Percentiles rank a stretch among this genome's conserved stretches.
Conservation (phyloP, 92 coral and sea anemone species). For the Phenganax subtilis region DNA sequence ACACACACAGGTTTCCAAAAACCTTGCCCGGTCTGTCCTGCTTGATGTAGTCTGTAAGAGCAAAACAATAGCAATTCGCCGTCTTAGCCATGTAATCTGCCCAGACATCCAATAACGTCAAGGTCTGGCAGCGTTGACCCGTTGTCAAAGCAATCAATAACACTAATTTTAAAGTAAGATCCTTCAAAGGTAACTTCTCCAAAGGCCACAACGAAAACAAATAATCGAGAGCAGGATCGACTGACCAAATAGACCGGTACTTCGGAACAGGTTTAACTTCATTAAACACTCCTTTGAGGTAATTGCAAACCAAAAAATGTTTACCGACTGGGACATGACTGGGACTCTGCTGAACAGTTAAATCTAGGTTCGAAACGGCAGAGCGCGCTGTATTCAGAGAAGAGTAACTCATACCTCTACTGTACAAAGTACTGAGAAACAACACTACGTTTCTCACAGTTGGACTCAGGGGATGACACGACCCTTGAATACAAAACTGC, state of each 20-base stretch:
- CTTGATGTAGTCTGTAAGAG: background rate
- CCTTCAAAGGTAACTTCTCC: constrained; percentile 8
- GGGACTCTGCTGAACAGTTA: background rate
- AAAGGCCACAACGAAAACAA: background rate
- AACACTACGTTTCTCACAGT: background rate
- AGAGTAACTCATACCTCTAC: background rate
- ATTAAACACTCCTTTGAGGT: constrained; percentile 26
- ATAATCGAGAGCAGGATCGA: constrained; percentile 8
- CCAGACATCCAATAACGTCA: background rate
- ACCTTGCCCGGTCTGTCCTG: constrained; percentile 21
- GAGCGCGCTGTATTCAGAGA: constrained; percentile 1
- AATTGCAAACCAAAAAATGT: background rate
- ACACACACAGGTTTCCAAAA: background rate
- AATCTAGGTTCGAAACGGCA: background rate
- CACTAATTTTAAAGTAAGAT: background rate
- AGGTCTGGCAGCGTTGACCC: constrained; percentile 13
- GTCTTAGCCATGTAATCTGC: background rate
- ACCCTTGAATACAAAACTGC: constrained; percentile 22
- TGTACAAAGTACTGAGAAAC: background rate
- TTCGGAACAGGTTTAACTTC: background rate
- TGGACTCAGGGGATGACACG: constrained; percentile 11
- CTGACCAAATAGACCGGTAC: background rate
- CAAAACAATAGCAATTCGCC: background rate
- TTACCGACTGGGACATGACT: background rate
- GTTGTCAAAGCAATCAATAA: constrained; percentile 10